Percentiles rank a stretch among this genome's conserved stretches.
phyloP scores from a whole-genome alignment of 2,797 vertebrate species.

The Pantherophis vulpinus region DNA sequence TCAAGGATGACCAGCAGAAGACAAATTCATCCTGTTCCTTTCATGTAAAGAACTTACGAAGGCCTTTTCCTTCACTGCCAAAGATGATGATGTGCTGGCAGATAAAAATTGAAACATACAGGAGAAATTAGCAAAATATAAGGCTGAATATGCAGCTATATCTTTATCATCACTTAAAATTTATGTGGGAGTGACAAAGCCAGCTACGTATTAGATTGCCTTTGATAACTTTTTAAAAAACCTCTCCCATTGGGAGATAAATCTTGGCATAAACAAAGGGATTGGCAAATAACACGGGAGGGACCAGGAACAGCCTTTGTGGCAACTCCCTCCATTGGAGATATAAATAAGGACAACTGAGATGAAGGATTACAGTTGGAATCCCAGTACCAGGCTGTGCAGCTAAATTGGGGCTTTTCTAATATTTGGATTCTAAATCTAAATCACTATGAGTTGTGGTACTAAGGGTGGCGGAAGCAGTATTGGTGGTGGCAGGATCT shows the following conservation, averaged over 20 bases:
- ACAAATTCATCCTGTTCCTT: background rate
- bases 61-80: background rate
- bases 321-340: conserved; percentile 57
- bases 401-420: conserved; percentile 41
- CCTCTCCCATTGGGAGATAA: conserved; percentile 58
- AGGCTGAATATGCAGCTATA: background rate
- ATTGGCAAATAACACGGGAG: conserved; percentile 61
- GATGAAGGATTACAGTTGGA: conserved; percentile 50
- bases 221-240: conserved; percentile 44
- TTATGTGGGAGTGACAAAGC: background rate
- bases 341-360: conserved; percentile 61
- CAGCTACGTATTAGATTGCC: conserved; percentile 30
- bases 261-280: conserved; percentile 64
- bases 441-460: conserved; percentile 57
- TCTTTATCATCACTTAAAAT: background rate
- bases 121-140: background rate
- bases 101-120: background rate
- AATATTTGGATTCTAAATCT: conserved; percentile 12
- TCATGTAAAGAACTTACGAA: background rate
- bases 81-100: fast-evolving
- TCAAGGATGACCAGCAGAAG: background rate
- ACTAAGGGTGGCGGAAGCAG: conserved; percentile 50
- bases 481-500: background rate
- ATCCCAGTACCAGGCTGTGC: conserved; percentile 55
- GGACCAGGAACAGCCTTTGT: conserved; percentile 63